A percentile compares a stretch with the other conserved stretches of the same genome.
phyloP scores from a whole-genome alignment of 2,888 invertebrate genomes.

The Drosophila melanosoma region DNA sequence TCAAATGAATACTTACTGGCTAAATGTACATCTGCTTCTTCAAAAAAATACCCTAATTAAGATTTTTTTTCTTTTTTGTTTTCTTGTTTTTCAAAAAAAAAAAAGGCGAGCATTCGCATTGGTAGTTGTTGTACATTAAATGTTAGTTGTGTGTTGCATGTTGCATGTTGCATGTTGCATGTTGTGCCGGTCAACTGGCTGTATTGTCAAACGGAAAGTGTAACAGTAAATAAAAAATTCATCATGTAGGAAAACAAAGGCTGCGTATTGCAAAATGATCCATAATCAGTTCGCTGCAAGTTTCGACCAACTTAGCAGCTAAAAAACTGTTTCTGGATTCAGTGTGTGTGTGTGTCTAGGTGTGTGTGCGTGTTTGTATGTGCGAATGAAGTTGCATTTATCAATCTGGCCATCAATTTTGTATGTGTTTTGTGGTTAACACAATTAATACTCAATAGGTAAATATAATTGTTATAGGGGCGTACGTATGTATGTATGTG shows the following conservation, averaged over 20 bases:
- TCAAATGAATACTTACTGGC: conserved; percentile 40
- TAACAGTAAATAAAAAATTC: conserved; percentile 15
- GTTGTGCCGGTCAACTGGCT: conserved; percentile 24
- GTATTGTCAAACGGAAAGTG: conserved; percentile 58
- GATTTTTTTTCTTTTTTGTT: neutral
- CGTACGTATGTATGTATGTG: conserved; percentile 5
- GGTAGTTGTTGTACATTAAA: conserved; percentile 48
- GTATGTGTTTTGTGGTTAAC: conserved; percentile 7
- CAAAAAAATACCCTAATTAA: conserved; percentile 17
- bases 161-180: conserved; percentile 11
- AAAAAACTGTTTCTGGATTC: neutral
- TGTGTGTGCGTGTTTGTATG: neutral
- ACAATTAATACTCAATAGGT: conserved; percentile 57
- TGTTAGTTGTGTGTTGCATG: conserved; percentile 43
- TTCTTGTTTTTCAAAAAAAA: conserved; percentile 6
- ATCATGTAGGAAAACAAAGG: conserved; percentile 8
- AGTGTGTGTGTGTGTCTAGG: neutral
- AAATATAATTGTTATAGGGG: conserved; percentile 19
- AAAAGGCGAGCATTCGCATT: conserved; percentile 37
- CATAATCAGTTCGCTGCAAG: conserved; percentile 1
- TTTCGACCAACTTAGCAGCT: neutral
- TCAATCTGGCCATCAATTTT: neutral
- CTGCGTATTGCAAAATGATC: conserved; percentile 10
- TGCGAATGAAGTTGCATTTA: conserved; percentile 3
- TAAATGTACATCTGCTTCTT: conserved; percentile 34